Percentiles rank a stretch among this genome's conserved stretches.
phyloP scores from a whole-genome alignment of 2,888 invertebrate species.

The Limenitis camilla region DNA sequence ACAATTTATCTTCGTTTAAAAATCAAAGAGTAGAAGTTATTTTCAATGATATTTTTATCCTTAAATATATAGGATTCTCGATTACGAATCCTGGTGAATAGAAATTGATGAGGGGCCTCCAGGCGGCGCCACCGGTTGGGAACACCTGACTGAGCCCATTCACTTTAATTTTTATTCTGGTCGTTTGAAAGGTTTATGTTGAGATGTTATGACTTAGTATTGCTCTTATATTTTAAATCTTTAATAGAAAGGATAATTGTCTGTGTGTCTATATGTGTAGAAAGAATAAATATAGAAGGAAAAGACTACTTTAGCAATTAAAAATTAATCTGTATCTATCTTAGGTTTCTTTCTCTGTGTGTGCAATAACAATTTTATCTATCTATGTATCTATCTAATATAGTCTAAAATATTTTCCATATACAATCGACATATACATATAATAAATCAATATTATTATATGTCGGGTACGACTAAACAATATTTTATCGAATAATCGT shows the following conservation, averaged over 20 bases:
- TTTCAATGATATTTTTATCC: slow-evolving; percentile 17
- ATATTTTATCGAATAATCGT: too few species aligned
- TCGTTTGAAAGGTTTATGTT: slow-evolving; percentile 2
- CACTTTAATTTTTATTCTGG: slow-evolving; percentile 40
- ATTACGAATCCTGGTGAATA: slow-evolving; percentile 62
- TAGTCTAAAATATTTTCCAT: too few species aligned
- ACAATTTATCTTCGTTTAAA: background rate
- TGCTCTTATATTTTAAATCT: background rate
- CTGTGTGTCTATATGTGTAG: background rate
- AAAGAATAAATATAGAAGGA: too few species aligned
- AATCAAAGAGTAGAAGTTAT: slow-evolving; percentile 1
- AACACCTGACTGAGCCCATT: slow-evolving; percentile 61
- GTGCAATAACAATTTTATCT: too few species aligned
- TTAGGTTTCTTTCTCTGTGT: too few species aligned
- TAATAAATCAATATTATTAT: too few species aligned
- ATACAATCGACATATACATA: too few species aligned
- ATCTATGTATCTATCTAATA: too few species aligned
- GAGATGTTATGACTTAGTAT: background rate
- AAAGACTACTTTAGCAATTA: too few species aligned
- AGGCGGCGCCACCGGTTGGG: slow-evolving; percentile 40
- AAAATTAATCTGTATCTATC: too few species aligned
- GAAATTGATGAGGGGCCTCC: slow-evolving; percentile 69
- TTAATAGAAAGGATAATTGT: background rate
- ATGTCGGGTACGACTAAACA: too few species aligned
- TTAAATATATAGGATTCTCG: slow-evolving; percentile 25